Base-by-base conservation (phyloP, 2,888 invertebrate genomes). In the Latheticus oryzae region DNA sequence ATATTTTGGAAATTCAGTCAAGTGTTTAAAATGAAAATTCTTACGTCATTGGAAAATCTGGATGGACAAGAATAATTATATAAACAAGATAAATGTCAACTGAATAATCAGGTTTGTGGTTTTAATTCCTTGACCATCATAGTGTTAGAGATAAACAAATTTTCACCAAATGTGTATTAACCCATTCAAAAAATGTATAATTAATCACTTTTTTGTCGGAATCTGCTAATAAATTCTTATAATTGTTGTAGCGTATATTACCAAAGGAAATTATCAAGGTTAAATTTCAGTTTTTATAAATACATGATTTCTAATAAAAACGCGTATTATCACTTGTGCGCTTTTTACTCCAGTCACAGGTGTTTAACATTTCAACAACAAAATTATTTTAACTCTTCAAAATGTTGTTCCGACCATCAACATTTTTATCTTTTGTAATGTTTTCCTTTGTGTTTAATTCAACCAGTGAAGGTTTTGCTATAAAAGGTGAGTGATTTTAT, bases 221-320 rank as follows among this genome's bases (percentile, higher is more conserved):
- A n/a, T n/a, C n/a, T n/a, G n/a, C n/a, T n/a, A n/a, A 21, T 21
- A 5, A 5, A 5, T 33, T 33, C 33, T 33, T 16, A 33, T 7
- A 12, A 33, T 33, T 33, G 5, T 33, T 16, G 21, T 21, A 21
- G 4, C 4, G 5, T 21, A 33, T 33, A 13, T n/a, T 3, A 33
- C 33, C 7, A 16, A 16, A 16, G 33, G 33, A n/a, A 33, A 15
- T 5, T 12, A 16, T 33, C 33, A 33, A 33, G 33, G 33, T 33
- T 33, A 33, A 16, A 8, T 33, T 33, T 16, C 15, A 15, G 33
- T 15, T 15, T 32, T 33, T 33, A 33, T 33, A 33, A 8, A 9
- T 3, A 9, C 9, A 9, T 28, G 33, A 33, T 33, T 15, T n/a
- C 5, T n/a, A 12, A 2, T 15, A 12, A 33, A 33, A 13, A 33